Conservation (phyloP, 2,797 vertebrate species). For the Diceros bicornis region DNA sequence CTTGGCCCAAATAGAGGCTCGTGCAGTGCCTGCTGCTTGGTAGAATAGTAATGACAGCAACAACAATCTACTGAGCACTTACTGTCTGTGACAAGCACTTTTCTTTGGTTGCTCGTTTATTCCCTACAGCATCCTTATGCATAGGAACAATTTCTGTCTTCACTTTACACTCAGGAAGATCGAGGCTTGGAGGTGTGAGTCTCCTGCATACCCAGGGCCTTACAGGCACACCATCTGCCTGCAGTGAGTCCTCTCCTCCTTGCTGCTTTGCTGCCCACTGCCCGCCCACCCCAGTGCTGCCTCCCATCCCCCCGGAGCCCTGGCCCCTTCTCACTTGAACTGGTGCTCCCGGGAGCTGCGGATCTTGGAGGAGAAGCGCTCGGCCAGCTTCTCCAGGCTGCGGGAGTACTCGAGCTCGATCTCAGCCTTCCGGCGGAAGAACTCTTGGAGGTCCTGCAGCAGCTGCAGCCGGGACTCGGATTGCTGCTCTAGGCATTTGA, state of each 20-base stretch:
- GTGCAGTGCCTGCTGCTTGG: background rate
- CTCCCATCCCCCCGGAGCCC: background rate
- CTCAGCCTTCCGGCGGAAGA: conserved; percentile 98
- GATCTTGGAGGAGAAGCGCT: conserved; percentile 98
- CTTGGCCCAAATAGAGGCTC: background rate
- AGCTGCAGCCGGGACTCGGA: conserved; percentile 97
- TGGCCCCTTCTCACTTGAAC: conserved; percentile 94
- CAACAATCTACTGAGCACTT: background rate
- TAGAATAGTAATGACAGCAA: background rate
- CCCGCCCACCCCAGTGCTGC: accelerated
- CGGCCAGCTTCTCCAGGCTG: conserved; percentile 97
- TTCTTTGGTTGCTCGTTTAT: background rate
- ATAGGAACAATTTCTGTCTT: background rate
- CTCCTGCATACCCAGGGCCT: background rate
- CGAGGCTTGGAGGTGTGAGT: background rate
- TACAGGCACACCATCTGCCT: background rate
- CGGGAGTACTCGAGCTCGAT: conserved; percentile 98
- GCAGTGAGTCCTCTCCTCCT: background rate
- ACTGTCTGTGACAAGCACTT: background rate
- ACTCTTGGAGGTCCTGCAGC: conserved; percentile 99
- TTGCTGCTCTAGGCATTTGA: conserved; percentile 99
- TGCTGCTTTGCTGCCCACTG: background rate
- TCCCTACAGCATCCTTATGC: background rate
- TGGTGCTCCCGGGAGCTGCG: conserved; percentile 97
- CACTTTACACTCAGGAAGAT: background rate